Conservation (phyloP, 2,888 invertebrate species). For the Choristoneura rosaceana region DNA sequence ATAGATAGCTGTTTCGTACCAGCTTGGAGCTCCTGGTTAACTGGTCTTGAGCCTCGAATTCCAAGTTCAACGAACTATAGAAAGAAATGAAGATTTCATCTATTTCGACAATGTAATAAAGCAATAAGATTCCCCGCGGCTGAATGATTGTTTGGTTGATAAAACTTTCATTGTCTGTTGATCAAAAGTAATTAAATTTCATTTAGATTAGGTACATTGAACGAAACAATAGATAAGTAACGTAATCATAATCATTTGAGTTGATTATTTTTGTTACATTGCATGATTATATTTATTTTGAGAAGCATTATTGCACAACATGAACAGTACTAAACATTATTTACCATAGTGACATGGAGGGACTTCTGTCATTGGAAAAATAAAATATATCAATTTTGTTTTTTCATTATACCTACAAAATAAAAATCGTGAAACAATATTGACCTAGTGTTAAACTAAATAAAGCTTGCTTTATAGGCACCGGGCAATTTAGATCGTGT, state of each 20-base stretch:
- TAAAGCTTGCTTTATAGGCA: too few relatives aligned
- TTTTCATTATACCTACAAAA: too few relatives aligned
- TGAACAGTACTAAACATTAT: background rate
- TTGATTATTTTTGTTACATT: slow-evolving; percentile 2
- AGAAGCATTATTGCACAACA: background rate
- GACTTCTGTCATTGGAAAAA: too few relatives aligned
- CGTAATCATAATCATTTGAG: slow-evolving; percentile 8
- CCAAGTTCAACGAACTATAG: slow-evolving; percentile 33
- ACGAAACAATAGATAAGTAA: slow-evolving; percentile 12
- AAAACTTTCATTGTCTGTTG: slow-evolving; percentile 30
- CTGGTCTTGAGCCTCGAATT: slow-evolving; percentile 19
- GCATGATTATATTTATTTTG: background rate
- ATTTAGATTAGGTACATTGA: slow-evolving; percentile 23
- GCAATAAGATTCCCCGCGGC: slow-evolving; percentile 23
- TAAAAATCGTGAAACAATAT: too few relatives aligned
- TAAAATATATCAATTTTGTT: too few relatives aligned
- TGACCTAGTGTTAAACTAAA: too few relatives aligned
- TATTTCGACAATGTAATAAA: slow-evolving; percentile 34
- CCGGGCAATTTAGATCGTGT: too few relatives aligned
- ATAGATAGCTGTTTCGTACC: background rate
- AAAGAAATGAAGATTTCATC: slow-evolving; percentile 39
- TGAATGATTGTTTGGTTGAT: slow-evolving; percentile 28
- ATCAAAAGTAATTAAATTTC: slow-evolving; percentile 37
- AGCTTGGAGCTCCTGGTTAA: slow-evolving; percentile 5
- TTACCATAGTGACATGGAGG: background rate